Evolutionary conservation across 30 jellyfish, hydroid and myxozoan species (phyloP), one percentile per base, ranked within the genome.

Genomic region (Mastigias papua): DNA sequence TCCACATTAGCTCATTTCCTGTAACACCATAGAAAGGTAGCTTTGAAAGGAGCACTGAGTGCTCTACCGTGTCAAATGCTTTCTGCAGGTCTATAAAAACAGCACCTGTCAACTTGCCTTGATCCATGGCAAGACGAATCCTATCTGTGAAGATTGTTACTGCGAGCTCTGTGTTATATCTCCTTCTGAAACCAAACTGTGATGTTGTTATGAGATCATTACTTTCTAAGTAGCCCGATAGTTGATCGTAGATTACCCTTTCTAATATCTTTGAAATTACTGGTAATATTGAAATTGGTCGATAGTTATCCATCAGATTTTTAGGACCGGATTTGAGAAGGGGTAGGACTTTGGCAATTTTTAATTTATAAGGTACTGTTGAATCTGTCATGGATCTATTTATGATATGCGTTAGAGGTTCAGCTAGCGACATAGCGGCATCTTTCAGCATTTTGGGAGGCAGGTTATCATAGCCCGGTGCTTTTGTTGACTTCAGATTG

Each of bases 361-460:
- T 87, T 69, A 70, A 83, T 27, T 32, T 64, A 32, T 11, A 6
- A 37, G 54, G 54, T 37, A 37, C 54, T 37, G 54, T 37, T 30
- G 83, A 64, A 60, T 65, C 69, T 66, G 54, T 22, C 48, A 75
- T n/a, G 32, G 85, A 34, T 76, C 80, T 66, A 87, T 87, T 75
- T 75, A 58, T 35, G 51, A 87, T 62, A 66, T 70, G 75, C 21
- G 87, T 76, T 29, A 75, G 87, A 29, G 92, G 96, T 26, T 65
- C 96, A 57, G 92, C 91, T 23, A 86, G 22, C 28, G 50, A 1
- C 75, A 28, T 92, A 74, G 96, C 96, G 66, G 68, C 86, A 69
- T 86, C 92, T 72, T 76, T 86, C 91, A 82, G 85, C 86, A 82
- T 82, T 70, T 70, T 31, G 21, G 92, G 91, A 35, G 96, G 96